Percentiles rank a stretch among this genome's conserved stretches.
These are phyloP conservation scores for Tenthredo scrophulariae DNA, from an alignment of 2,888 invertebrate species.

Conservation along the genomic window DNA sequence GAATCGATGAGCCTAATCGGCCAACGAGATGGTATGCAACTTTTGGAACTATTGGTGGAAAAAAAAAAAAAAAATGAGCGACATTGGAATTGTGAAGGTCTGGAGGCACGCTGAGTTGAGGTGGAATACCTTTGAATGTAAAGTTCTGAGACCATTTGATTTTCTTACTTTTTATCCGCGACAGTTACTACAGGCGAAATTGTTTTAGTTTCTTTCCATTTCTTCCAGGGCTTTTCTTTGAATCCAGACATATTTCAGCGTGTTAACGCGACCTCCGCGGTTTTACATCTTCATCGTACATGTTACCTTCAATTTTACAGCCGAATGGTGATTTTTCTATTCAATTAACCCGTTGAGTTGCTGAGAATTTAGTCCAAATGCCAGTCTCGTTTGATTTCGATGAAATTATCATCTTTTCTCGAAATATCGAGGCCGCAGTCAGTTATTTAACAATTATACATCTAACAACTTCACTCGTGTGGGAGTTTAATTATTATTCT, in stretches of 20 bases:
- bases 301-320: not conserved
- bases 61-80: too few species aligned
- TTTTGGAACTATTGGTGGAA: too few species aligned
- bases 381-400: conserved; percentile 4
- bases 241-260: conserved; percentile 34
- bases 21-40: too few species aligned
- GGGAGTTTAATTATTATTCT: too few species aligned
- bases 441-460: conserved; percentile 22
- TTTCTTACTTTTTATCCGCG: conserved; percentile 22
- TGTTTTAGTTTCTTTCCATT: conserved; percentile 27
- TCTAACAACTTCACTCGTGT: conserved; percentile 34
- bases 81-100: too few species aligned
- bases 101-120: too few species aligned
- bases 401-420: not conserved
- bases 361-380: not conserved
- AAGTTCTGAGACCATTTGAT: not conserved
- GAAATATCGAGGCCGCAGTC: conserved; percentile 17
- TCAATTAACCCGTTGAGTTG: not conserved
- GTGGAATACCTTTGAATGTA: not conserved
- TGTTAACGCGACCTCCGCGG: not conserved
- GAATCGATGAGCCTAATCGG: too few species aligned
- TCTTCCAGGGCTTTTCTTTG: conserved; percentile 35
- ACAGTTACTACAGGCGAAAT: conserved; percentile 23
- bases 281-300: conserved; percentile 24
- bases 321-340: conserved; percentile 2